Conservation (phyloP, 2,113 vertebrate species). For the Laterallus jamaicensis region DNA sequence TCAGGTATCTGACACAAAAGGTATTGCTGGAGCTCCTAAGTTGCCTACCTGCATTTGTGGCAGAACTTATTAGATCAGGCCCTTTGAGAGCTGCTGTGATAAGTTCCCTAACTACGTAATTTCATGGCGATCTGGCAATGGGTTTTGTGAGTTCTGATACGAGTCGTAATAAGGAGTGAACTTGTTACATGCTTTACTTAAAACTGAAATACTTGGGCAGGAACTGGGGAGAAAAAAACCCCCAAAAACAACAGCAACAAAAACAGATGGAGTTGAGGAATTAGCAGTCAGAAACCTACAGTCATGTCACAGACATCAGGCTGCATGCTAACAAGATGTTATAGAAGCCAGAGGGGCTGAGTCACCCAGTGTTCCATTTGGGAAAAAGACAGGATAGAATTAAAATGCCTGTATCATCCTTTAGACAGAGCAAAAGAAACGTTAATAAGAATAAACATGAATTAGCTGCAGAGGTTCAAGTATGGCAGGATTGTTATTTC, state of each 20-base stretch:
- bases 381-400: slow-evolving; percentile 9
- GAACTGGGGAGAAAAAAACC: background rate
- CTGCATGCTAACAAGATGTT: background rate
- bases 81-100: background rate
- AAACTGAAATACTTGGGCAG: background rate
- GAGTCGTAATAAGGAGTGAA: accelerated
- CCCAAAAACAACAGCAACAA: background rate
- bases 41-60: background rate
- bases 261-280: background rate
- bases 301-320: background rate
- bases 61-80: background rate
- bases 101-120: background rate
- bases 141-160: background rate
- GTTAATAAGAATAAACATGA: slow-evolving; percentile 6
- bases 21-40: background rate
- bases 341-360: background rate
- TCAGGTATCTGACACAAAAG: slow-evolving; percentile 7
- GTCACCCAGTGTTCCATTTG: background rate
- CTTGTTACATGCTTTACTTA: background rate
- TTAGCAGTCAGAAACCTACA: background rate
- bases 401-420: background rate
- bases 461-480: background rate
- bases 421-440: background rate
- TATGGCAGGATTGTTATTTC: background rate
- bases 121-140: background rate